Conservation (phyloP, 1,140 invertebrate species). For the Cecropterus lyciades region DNA sequence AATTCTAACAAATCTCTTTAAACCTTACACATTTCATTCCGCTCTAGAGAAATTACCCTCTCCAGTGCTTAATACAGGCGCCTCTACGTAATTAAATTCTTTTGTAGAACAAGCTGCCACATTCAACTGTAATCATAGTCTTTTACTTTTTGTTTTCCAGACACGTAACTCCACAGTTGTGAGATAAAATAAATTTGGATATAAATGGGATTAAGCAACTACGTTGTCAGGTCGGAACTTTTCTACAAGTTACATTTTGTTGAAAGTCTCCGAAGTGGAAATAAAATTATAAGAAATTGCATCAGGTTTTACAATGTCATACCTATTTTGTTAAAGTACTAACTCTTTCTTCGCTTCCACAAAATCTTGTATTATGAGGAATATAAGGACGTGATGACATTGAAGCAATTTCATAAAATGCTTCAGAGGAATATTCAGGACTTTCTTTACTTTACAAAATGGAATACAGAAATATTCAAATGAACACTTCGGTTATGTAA, state of each 20-base stretch:
- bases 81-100: slow-evolving; percentile 60
- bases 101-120: slow-evolving; percentile 35
- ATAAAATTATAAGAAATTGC: not conserved
- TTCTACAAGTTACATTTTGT: slow-evolving; percentile 11
- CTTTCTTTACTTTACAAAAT: slow-evolving; percentile 17
- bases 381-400: slow-evolving; percentile 5
- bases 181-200: slow-evolving; percentile 14
- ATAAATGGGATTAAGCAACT: slow-evolving; percentile 9
- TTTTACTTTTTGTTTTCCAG: slow-evolving; percentile 28
- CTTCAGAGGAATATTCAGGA: slow-evolving; percentile 1
- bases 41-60: slow-evolving; percentile 36
- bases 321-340: not conserved
- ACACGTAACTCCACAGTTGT: slow-evolving; percentile 7
- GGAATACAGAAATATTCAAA: slow-evolving; percentile 34
- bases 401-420: slow-evolving; percentile 6
- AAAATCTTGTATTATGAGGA: slow-evolving; percentile 2
- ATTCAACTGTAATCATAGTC: slow-evolving; percentile 28
- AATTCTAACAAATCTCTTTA: slow-evolving; percentile 32
- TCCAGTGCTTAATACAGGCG: slow-evolving; percentile 28
- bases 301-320: not conserved
- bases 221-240: slow-evolving; percentile 2
- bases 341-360: slow-evolving; percentile 7
- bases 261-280: not conserved
- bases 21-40: slow-evolving; percentile 28
- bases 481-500: slow-evolving; percentile 34